Evolutionary conservation across 2,113 vertebrate species (phyloP).

Genomic region (Psephotus haematonotus): DNA sequence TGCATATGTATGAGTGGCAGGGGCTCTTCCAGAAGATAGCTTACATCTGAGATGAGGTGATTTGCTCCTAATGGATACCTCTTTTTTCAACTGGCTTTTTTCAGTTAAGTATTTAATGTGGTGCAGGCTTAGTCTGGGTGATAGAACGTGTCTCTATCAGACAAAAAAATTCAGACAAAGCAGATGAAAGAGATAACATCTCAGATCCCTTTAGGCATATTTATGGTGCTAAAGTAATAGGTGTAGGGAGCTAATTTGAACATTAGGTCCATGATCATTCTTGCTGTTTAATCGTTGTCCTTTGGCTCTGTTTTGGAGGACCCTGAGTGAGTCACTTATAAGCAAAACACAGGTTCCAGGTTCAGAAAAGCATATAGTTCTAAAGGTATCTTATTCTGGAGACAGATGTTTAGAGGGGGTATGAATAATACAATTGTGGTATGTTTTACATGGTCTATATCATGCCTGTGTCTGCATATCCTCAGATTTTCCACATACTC

Average conservation of each 20-base stretch:
- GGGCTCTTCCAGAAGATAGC: neutral
- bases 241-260: neutral
- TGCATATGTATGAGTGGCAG: neutral
- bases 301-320: neutral
- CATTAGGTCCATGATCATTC: neutral
- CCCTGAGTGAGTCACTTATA: neutral
- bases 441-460: neutral
- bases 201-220: neutral
- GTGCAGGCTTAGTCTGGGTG: neutral
- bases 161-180: neutral
- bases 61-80: neutral
- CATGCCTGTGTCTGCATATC: neutral
- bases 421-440: neutral
- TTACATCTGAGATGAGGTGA: neutral
- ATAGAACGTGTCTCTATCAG: neutral
- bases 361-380: neutral
- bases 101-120: neutral
- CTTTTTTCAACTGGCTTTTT: neutral
- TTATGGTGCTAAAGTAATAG: neutral
- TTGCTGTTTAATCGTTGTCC: neutral
- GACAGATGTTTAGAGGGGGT: rapidly evolving
- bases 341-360: neutral
- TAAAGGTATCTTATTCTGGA: neutral
- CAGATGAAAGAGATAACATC: neutral
- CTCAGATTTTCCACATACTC: neutral